Conservation (phyloP, 2,113 vertebrate genomes). For the Xiphophorus hellerii region DNA sequence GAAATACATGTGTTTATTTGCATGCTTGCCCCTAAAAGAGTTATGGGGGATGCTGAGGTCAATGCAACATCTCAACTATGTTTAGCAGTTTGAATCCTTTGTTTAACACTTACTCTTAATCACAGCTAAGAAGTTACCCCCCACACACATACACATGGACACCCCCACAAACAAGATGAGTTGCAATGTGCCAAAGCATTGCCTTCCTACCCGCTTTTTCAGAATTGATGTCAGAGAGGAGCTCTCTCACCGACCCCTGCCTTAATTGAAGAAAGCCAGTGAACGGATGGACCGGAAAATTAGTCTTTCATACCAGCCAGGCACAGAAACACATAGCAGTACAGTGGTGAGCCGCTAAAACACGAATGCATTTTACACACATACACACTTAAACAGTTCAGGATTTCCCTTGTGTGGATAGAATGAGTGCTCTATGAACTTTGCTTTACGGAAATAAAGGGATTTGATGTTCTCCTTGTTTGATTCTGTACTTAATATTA, state of each 20-base stretch:
- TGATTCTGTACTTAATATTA: not conserved
- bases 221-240: slow-evolving; percentile 59
- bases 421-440: slow-evolving; percentile 50
- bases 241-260: slow-evolving; percentile 53
- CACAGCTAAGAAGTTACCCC: not conserved
- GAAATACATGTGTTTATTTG: not conserved
- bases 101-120: not conserved
- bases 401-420: slow-evolving; percentile 17
- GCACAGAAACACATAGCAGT: slow-evolving; percentile 35
- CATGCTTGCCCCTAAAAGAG: not conserved
- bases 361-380: slow-evolving; percentile 26
- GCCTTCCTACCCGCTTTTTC: slow-evolving; percentile 30
- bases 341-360: slow-evolving; percentile 42
- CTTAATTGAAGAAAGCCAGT: slow-evolving; percentile 70
- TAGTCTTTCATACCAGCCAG: slow-evolving; percentile 54
- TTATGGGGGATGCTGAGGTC: not conserved
- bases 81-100: not conserved
- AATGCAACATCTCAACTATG: not conserved
- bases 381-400: slow-evolving; percentile 15
- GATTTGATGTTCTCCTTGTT: slow-evolving; percentile 23
- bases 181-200: slow-evolving; percentile 2
- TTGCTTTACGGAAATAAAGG: slow-evolving; percentile 18
- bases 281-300: slow-evolving; percentile 72
- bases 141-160: not conserved
- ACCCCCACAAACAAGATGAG: slow-evolving; percentile 38